Evolutionary conservation across 1,140 invertebrate species (phyloP), one percentile per base, ranked within the genome.

Genomic region (Aphelenchoides avenae): DNA sequence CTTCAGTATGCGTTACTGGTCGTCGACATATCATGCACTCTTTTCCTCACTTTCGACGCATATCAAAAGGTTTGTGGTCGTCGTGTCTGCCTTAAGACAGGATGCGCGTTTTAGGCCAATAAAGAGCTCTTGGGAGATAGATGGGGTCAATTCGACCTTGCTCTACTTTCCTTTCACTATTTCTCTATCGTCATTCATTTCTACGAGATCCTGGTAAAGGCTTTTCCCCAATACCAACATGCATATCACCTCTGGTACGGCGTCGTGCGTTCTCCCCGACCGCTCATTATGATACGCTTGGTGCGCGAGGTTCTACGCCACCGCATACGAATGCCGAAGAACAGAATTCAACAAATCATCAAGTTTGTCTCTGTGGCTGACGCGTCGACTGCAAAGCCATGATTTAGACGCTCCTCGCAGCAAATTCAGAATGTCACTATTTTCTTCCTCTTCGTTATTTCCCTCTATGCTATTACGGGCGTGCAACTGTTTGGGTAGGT

Each of bases 371-470:
- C n/a, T n/a, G n/a, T n/a, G n/a, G n/a, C n/a, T n/a, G n/a, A n/a
- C n/a, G 7, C 63, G 5, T 2, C n/a, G 34, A 24, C 22, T 29
- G 4, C n/a, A 58, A 30, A 42, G 47, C 30, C 30, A 3, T 15
- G n/a, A 30, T 11, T 42, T 26, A 96, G 92, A 78, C 89, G 95
- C 55, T 99, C 95, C 57, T 93, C 91, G 78, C 93, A 98, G 80
- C 95, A 99, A 81, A 97, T 99, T 63, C 97, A 97, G 82, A 99
- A 99, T 83, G 95, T 99, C 1, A 98, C 94, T 1, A 82, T 98
- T 5, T 99, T 99, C 80, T 99, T 99, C 80, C 80, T 98, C 15
- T 99, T 99, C 83, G 99, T 99, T 78, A 98, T 99, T 93, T 93
- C 91, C 2, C 79, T 99, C 0, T 99, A 98, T 79, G 94, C 92